Evolutionary conservation across 2,888 invertebrate species (phyloP).

Genomic region (Cheiracanthium punctorium): DNA sequence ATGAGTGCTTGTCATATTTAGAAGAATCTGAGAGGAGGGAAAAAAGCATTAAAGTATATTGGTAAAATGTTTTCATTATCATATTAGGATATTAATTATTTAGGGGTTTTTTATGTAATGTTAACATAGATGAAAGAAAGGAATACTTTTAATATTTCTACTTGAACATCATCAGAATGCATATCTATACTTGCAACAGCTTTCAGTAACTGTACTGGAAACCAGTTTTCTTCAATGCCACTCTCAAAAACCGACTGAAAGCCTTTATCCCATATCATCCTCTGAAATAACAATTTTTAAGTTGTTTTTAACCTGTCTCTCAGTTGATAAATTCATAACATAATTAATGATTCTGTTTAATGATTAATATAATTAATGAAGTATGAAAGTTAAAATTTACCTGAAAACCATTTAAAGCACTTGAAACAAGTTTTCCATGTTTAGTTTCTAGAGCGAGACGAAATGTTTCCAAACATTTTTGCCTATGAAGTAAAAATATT

Average conservation of each 20-base stretch:
- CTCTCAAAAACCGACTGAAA: conserved; percentile 91
- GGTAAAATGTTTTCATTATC: too few relatives aligned
- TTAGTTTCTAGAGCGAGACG: conserved; percentile 92
- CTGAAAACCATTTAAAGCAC: conserved; percentile 91
- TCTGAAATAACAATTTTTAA: conserved; percentile 79
- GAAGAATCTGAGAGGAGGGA: conserved; percentile 82
- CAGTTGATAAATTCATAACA: too few relatives aligned
- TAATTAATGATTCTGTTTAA: too few relatives aligned
- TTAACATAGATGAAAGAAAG: too few relatives aligned
- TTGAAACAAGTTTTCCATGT: conserved; percentile 87
- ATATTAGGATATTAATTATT: too few relatives aligned
- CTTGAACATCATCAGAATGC: conserved; percentile 90
- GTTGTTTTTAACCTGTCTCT: too few relatives aligned
- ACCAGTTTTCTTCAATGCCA: conserved; percentile 93
- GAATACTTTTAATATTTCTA: conserved; percentile 82
- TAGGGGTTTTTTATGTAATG: too few relatives aligned
- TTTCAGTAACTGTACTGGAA: conserved; percentile 91
- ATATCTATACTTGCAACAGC: conserved; percentile 87
- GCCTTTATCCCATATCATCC: conserved; percentile 91
- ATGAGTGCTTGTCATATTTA: conserved; percentile 90
- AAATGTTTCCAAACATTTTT: conserved; percentile 88
- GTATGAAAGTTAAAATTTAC: conserved; percentile 78
- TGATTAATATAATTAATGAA: too few relatives aligned
- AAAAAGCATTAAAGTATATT: too few relatives aligned
- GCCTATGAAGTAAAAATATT: conserved; percentile 75